Conservation (phyloP, 2,113 vertebrate genomes). For the Gymnogyps californianus region DNA sequence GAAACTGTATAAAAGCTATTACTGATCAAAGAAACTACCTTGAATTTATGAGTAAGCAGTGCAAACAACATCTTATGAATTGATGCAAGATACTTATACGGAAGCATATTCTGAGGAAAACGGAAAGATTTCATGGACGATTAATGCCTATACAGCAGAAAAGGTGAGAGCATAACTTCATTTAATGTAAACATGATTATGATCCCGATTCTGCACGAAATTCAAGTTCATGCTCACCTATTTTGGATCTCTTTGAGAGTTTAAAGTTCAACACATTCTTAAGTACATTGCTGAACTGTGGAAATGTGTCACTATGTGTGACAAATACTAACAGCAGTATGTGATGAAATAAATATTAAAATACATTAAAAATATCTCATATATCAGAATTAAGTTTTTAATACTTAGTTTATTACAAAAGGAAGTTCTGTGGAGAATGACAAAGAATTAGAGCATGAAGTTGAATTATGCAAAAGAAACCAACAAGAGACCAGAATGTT, state of each 20-base stretch:
- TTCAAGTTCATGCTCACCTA: neutral
- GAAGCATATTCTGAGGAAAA: neutral
- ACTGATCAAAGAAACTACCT: neutral
- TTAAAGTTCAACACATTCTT: neutral
- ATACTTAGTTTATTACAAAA: neutral
- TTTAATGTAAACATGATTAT: slow-evolving; percentile 16
- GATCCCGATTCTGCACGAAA: neutral
- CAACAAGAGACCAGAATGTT: neutral
- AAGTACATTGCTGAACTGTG: neutral
- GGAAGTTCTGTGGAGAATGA: neutral
- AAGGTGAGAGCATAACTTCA: neutral
- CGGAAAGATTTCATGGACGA: neutral
- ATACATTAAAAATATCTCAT: neutral
- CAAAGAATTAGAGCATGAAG: neutral
- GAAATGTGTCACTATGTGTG: neutral
- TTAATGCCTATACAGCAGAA: neutral
- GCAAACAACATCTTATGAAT: neutral
- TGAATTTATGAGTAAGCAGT: slow-evolving; percentile 3
- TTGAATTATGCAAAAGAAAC: neutral
- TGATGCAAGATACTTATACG: neutral
- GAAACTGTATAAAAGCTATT: neutral
- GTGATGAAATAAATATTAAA: neutral
- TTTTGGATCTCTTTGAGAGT: neutral
- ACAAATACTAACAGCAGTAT: neutral
- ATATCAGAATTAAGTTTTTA: neutral